phyloP scores from a whole-genome alignment of 2,888 invertebrate species.

The Cordylochernes scorpioides region DNA sequence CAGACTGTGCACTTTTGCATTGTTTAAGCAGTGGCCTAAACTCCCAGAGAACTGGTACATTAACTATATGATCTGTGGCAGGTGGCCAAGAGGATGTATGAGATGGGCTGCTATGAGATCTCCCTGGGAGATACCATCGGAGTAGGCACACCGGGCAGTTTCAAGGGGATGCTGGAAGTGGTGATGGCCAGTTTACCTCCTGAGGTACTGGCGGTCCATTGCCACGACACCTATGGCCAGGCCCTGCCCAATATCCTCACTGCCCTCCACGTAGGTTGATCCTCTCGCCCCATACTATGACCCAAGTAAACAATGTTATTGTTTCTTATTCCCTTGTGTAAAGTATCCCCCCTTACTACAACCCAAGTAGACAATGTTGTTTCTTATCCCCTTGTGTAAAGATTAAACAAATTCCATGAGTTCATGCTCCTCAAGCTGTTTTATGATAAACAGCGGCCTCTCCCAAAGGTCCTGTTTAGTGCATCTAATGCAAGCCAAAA shows the following conservation, averaged over 20 bases:
- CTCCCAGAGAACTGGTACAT: neutral
- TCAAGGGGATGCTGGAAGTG: constrained; percentile 44
- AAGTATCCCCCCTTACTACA: too few species aligned
- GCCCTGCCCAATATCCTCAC: constrained; percentile 74
- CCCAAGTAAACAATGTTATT: too few species aligned
- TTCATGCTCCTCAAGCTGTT: too few species aligned
- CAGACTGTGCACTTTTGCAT: neutral
- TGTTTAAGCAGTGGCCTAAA: neutral
- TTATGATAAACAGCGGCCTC: too few species aligned
- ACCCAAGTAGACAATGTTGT: too few species aligned
- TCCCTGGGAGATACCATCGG: constrained; percentile 94
- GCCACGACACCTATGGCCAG: constrained; percentile 95
- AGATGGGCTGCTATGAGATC: constrained; percentile 79
- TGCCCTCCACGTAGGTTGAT: constrained; percentile 41
- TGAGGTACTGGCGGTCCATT: constrained; percentile 58
- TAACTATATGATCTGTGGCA: constrained; percentile 13
- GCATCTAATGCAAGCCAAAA: too few species aligned
- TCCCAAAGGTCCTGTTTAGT: too few species aligned
- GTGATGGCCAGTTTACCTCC: constrained; percentile 36
- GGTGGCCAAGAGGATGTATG: constrained; percentile 37
- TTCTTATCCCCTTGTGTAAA: too few species aligned
- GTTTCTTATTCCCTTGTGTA: too few species aligned
- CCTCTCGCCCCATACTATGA: too few species aligned
- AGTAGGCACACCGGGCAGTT: constrained; percentile 58
- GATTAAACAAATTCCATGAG: too few species aligned